Percentiles rank a stretch among this genome's conserved stretches.
phyloP scores from a whole-genome alignment of 2,113 vertebrate species.

The Girardinichthys multiradiatus region DNA sequence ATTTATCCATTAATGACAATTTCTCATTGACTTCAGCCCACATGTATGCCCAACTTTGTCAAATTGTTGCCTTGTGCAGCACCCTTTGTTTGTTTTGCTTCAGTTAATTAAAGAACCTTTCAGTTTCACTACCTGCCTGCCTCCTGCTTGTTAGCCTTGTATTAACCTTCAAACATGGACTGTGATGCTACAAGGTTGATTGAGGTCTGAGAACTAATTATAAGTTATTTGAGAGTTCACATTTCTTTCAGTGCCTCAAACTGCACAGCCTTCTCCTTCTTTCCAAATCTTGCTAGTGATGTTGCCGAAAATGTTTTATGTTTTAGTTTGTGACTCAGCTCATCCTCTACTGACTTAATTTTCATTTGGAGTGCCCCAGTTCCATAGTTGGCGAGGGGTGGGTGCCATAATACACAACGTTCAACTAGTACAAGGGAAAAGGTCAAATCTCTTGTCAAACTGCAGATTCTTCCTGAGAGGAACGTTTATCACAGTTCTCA shows the following conservation, averaged over 20 bases:
- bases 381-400: background rate
- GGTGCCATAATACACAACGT: background rate
- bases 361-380: background rate
- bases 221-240: background rate
- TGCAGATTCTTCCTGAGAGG: background rate
- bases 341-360: background rate
- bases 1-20: background rate
- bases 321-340: background rate
- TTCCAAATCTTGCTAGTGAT: background rate
- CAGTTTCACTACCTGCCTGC: background rate
- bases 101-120: background rate
- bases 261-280: background rate
- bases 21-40: background rate
- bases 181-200: background rate
- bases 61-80: background rate
- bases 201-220: constrained; percentile 3
- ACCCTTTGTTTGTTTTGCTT: background rate
- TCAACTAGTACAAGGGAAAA: background rate
- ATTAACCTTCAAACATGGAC: background rate
- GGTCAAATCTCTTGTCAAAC: background rate
- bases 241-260: background rate
- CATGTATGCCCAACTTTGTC: background rate
- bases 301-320: background rate
- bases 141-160: background rate
- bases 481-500: background rate